phyloP scores from a whole-genome alignment of 2,113 vertebrate genomes.

The Pelobates fuscus region DNA sequence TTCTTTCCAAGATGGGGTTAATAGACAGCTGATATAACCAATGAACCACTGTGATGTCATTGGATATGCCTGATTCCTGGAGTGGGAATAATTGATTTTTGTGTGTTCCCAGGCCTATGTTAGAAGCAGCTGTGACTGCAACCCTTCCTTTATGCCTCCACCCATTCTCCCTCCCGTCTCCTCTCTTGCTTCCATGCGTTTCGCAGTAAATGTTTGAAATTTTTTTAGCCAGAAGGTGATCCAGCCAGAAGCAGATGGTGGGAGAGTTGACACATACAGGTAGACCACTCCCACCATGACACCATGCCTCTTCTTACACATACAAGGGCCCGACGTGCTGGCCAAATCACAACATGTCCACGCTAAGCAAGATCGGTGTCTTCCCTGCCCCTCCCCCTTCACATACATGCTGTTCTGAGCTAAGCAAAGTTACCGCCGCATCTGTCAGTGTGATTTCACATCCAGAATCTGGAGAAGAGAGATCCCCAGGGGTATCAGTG shows the following conservation, averaged over 20 bases:
- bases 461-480: constrained; percentile 68
- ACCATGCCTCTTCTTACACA: constrained; percentile 29
- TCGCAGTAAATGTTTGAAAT: constrained; percentile 11
- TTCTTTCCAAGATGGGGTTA: constrained; percentile 21
- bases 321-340: constrained; percentile 22
- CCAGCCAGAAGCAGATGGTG: constrained; percentile 44
- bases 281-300: constrained; percentile 34
- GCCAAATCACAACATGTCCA: constrained; percentile 39
- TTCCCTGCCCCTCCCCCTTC: constrained; percentile 45
- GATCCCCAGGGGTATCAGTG: constrained; percentile 31
- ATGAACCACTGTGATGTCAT: constrained; percentile 23
- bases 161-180: constrained; percentile 45
- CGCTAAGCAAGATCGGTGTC: constrained; percentile 12
- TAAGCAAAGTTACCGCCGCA: constrained; percentile 71
- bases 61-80: constrained; percentile 27
- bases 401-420: constrained; percentile 73
- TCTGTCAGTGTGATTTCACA: constrained; percentile 73
- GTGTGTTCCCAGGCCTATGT: constrained; percentile 6
- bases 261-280: constrained; percentile 39
- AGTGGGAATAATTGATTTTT: constrained; percentile 24
- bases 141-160: constrained; percentile 17
- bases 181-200: constrained; percentile 44
- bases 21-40: constrained; percentile 24
- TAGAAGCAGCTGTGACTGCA: constrained; percentile 22
- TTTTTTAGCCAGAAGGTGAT: constrained; percentile 38